These are phyloP conservation scores for Pyrgilauda ruficollis DNA, from an alignment of 2,113 vertebrate genomes.

Conservation along the genomic window DNA sequence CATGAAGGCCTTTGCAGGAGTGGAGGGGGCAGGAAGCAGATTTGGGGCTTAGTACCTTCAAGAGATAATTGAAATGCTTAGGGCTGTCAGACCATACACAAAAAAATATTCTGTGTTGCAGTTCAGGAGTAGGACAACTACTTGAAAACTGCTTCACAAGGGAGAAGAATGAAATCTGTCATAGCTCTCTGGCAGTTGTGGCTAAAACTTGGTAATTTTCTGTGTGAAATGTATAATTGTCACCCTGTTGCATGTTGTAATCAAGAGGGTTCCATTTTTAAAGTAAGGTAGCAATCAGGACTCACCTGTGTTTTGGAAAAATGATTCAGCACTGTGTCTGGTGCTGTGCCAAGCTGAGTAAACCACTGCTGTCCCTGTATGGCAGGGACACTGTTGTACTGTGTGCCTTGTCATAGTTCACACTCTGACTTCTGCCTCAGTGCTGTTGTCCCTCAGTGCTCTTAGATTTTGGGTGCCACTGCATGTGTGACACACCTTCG, in stretches of 20 bases:
- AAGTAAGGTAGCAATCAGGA: neutral
- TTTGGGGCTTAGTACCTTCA: neutral
- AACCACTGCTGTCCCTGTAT: accelerated
- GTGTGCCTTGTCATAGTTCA: neutral
- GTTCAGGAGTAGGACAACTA: neutral
- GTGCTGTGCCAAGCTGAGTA: neutral
- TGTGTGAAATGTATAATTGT: neutral
- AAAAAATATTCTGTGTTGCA: neutral
- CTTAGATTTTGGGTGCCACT: neutral
- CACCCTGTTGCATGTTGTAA: neutral
- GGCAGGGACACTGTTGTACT: neutral
- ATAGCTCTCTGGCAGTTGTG: neutral
- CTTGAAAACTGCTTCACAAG: neutral
- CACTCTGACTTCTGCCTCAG: neutral
- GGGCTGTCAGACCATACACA: neutral
- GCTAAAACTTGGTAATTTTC: neutral
- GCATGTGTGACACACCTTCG: neutral
- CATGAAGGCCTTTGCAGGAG: neutral
- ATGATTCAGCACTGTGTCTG: neutral
- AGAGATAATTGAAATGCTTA: neutral
- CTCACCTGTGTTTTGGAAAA: neutral
- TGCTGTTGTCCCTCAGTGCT: neutral
- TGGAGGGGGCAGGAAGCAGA: neutral
- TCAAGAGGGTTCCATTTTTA: neutral
- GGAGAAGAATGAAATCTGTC: neutral